Evolutionary conservation across 2,888 invertebrate species (phyloP).

Genomic region (Cheilosia urbana): DNA sequence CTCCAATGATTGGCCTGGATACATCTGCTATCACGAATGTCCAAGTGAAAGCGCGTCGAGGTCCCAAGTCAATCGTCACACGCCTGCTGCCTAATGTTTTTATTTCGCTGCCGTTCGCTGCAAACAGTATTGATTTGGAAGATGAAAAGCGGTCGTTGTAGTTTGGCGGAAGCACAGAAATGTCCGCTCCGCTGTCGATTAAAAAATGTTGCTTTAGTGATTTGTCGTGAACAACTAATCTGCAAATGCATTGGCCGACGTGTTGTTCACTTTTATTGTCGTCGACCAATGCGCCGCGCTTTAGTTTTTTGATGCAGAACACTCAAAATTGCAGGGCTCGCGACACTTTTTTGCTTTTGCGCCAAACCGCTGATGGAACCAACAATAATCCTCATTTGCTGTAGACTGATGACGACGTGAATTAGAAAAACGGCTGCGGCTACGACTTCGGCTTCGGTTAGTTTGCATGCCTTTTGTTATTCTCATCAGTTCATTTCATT

Average conservation of each 20-base stretch:
- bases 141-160: conserved; percentile 6
- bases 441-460: conserved; percentile 1
- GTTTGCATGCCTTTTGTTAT: background rate
- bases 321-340: conserved; percentile 32
- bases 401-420: background rate
- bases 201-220: conserved; percentile 27
- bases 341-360: conserved; percentile 48
- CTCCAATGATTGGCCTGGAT: conserved; percentile 43
- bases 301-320: conserved; percentile 46
- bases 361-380: conserved; percentile 50
- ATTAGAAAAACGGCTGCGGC: background rate
- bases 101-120: background rate
- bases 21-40: conserved; percentile 57
- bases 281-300: background rate
- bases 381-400: conserved; percentile 26
- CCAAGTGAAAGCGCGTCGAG: conserved; percentile 26
- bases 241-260: conserved; percentile 4
- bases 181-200: conserved; percentile 55
- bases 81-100: conserved; percentile 11
- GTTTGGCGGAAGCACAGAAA: conserved; percentile 51
- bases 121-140: background rate
- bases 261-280: conserved; percentile 3
- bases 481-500: conserved; percentile 6
- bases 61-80: conserved; percentile 9
- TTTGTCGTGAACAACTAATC: conserved; percentile 45